phyloP scores from a whole-genome alignment of 2,797 vertebrate species.

The Sebastes hubbsi region DNA sequence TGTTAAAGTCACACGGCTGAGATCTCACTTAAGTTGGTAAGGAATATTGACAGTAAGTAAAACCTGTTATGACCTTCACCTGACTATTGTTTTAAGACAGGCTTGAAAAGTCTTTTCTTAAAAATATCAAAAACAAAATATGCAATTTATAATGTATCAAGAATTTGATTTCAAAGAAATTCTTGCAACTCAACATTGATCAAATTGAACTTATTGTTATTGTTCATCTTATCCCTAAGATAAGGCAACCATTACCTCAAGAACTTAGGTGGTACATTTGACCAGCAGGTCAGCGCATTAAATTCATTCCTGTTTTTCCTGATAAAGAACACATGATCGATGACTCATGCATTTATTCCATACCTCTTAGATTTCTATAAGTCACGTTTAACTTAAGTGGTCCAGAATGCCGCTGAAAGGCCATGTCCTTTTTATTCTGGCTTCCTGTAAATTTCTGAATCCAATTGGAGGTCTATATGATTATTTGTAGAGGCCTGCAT shows the following conservation, averaged over 20 bases:
- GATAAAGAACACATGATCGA: neutral
- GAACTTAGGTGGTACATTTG: neutral
- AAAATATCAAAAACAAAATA: neutral
- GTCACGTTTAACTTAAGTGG: too few species aligned
- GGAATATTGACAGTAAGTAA: neutral
- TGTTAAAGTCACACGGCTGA: neutral
- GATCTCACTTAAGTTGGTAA: neutral
- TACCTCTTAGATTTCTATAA: neutral
- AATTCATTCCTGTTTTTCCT: too few species aligned
- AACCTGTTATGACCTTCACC: neutral
- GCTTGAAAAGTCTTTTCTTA: neutral
- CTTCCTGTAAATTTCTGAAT: constrained; percentile 1
- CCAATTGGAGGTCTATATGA: neutral
- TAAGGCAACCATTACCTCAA: neutral
- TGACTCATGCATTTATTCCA: neutral
- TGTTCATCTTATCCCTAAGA: neutral
- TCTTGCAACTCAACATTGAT: neutral
- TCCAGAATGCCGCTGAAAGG: neutral
- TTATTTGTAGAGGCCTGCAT: neutral
- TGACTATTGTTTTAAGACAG: neutral
- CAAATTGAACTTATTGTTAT: neutral
- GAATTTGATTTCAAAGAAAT: neutral
- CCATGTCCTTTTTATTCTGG: neutral
- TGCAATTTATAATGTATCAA: neutral
- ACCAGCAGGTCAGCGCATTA: neutral